Base-by-base conservation (phyloP, 2,797 vertebrate genomes). In the Schizopygopsis malacanthus region DNA sequence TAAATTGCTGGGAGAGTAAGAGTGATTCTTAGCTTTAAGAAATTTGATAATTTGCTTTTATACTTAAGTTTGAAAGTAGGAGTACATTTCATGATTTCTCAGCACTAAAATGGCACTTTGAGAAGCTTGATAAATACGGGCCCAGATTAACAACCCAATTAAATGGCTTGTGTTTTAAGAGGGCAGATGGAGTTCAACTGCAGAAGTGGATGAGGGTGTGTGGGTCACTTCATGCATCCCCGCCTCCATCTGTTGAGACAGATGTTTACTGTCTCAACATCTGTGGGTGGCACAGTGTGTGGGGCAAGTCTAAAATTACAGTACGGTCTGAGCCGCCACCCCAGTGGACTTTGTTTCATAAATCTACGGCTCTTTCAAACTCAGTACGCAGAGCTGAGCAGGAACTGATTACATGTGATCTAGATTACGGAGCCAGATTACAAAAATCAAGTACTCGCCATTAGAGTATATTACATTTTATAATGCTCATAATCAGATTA, bases 111-210 rank as follows among this genome's bases (percentile, higher is more conserved):
- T 33, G 28, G 28, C 28, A 33, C 28, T 33, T 33, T 33, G 28
- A 33, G 28, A 33, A 33, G 28, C 28, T 33, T 33, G 28, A 33
- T 33, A 33, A 33, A 33, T 33, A 33, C 28, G 28, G 28, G 28
- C 28, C 28, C 52, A 54, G 85, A 82, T 75, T 71, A 82, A 82
- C 47, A 20, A n/a, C 65, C 47, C 79, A 63, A 72, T 83, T 83
- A 71, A 79, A 79, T 16, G 8, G 41, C 50, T 77, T 70, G 78
- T 73, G 59, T 81, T 84, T 84, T 85, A 76, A 73, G 47, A 73
- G 70, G 86, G 87, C 88, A 85, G 81, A 70, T 87, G 88, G 79
- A 84, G 78, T 70, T 43, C 65, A 87, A 79, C 79, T 84, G 63
- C 79, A 28, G 16, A 39, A 45, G 45, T 45, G 33, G 63, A 15